These are phyloP conservation scores for Cydia amplana DNA, from an alignment of 1,140 invertebrate genomes.

Conservation along the genomic window DNA sequence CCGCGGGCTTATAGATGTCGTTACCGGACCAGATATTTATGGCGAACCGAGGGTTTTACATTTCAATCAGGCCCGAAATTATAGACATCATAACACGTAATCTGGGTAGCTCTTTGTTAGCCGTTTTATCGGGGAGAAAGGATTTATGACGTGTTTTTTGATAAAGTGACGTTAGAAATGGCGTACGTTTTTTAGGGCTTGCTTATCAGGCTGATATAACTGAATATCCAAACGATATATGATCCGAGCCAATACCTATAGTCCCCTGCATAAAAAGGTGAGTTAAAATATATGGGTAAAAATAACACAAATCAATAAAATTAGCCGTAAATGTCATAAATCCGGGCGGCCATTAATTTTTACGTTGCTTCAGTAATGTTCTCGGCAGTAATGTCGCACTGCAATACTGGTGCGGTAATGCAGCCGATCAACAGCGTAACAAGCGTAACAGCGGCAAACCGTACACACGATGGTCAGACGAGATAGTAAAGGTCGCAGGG, in stretches of 20 bases:
- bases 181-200: neutral
- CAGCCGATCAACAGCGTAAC: no score
- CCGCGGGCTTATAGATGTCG: slow-evolving; percentile 63
- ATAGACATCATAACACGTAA: slow-evolving; percentile 45
- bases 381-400: no score
- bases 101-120: slow-evolving; percentile 32
- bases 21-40: slow-evolving; percentile 72
- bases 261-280: neutral
- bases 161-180: neutral
- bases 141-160: slow-evolving; percentile 2
- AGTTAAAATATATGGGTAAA: no score
- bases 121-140: neutral
- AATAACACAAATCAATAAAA: no score
- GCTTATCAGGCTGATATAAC: neutral
- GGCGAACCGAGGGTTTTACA: slow-evolving; percentile 62
- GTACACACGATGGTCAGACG: no score
- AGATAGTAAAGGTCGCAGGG: no score
- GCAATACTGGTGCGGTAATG: no score
- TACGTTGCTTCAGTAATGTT: no score
- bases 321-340: no score
- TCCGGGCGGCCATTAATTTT: no score
- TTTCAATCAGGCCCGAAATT: slow-evolving; percentile 65
- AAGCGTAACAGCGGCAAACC: no score
- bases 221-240: neutral
- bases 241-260: neutral